Evolutionary conservation across 2,888 invertebrate species (phyloP).

Genomic region (Muschampia staudingeri): DNA sequence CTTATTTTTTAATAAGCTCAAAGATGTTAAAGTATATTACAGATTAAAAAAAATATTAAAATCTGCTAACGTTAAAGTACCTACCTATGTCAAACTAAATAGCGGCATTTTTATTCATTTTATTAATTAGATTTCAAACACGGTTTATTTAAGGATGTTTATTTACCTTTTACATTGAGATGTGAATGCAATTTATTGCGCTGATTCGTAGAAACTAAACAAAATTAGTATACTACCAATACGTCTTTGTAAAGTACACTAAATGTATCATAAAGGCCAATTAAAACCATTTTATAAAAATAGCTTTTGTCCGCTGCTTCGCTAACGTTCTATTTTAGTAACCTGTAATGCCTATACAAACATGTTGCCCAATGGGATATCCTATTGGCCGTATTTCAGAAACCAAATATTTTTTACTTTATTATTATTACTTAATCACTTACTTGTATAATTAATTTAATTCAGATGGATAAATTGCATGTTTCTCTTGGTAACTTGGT

Average conservation of each 20-base stretch:
- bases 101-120: no score
- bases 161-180: no score
- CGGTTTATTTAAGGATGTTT: no score
- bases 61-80: no score
- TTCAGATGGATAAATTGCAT: no score
- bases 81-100: no score
- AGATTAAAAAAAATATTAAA: no score
- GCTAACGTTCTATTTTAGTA: neutral
- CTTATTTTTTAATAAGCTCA: no score
- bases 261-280: neutral
- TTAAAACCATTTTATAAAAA: neutral
- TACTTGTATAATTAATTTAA: no score
- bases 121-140: no score
- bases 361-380: neutral
- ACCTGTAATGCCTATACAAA: neutral
- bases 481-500: no score
- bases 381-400: neutral
- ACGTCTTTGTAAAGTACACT: neutral
- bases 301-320: neutral
- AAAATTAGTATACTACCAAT: neutral
- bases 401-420: neutral
- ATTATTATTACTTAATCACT: neutral
- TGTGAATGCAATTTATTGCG: neutral
- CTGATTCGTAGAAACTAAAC: neutral
- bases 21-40: no score